Evolutionary conservation across 1,140 invertebrate species (phyloP).

Genomic region (Bicyclus anynana): DNA sequence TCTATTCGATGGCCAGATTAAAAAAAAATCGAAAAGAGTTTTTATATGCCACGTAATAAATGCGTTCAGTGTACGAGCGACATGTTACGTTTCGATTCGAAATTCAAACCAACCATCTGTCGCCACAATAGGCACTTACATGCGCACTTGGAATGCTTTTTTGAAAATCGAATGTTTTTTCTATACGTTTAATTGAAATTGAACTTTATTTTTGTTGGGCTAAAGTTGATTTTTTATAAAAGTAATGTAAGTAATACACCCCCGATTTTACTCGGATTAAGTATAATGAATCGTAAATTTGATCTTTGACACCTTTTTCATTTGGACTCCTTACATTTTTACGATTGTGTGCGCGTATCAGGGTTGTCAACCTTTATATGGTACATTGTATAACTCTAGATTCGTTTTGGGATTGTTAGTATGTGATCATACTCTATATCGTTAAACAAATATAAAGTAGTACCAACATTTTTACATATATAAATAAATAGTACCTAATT

Average conservation of each 20-base stretch:
- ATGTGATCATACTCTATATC: no score
- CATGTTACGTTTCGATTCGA: conserved; percentile 36
- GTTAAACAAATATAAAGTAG: no score
- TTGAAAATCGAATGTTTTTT: conserved; percentile 54
- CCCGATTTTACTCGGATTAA: conserved; percentile 69
- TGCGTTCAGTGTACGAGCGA: conserved; percentile 15
- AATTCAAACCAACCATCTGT: conserved; percentile 61
- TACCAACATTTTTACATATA: no score
- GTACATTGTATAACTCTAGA: no score
- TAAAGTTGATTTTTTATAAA: conserved; percentile 22
- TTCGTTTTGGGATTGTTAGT: no score
- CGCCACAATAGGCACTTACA: conserved; percentile 71
- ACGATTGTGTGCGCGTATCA: conserved; percentile 41
- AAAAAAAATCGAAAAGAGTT: conserved; percentile 30
- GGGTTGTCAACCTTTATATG: conserved; percentile 13
- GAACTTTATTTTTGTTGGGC: conserved; percentile 8
- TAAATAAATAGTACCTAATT: no score
- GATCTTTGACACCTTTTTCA: conserved; percentile 77
- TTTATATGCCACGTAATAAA: conserved; percentile 28
- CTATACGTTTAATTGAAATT: conserved; percentile 20
- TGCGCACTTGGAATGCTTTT: conserved; percentile 63
- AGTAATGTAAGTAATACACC: conserved; percentile 21
- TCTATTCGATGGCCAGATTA: conserved; percentile 21
- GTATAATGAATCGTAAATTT: conserved; percentile 77
- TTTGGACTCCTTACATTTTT: conserved; percentile 65